Conservation (phyloP, 1,140 invertebrate species). For the Argopecten irradians region DNA sequence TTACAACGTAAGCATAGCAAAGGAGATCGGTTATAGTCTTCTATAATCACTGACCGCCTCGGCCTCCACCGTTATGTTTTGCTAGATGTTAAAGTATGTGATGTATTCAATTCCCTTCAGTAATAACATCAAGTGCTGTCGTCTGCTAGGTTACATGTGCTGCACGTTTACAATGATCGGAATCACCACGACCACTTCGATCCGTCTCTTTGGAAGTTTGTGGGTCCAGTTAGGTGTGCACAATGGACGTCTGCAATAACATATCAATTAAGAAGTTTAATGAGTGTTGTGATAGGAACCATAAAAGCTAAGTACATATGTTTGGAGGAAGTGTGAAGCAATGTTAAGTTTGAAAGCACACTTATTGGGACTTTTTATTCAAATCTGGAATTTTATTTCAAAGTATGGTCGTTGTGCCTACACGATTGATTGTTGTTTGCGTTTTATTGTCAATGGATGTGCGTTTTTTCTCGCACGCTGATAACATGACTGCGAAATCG, state of each 20-base stretch:
- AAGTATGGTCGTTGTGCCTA: conserved; percentile 7
- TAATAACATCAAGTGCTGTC: background rate
- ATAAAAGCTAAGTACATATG: background rate
- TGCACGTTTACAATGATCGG: background rate
- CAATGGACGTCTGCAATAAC: background rate
- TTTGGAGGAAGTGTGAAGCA: background rate
- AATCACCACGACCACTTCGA: background rate
- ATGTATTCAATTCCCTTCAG: background rate
- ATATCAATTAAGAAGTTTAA: background rate
- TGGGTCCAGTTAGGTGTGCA: background rate
- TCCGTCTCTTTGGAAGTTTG: background rate
- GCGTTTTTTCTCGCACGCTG: background rate
- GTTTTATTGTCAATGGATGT: background rate
- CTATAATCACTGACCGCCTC: background rate
- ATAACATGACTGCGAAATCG: background rate
- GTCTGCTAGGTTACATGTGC: conserved; percentile 4
- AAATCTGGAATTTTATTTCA: background rate
- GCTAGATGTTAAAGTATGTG: background rate
- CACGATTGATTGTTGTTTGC: background rate
- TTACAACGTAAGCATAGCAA: background rate
- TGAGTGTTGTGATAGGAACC: background rate
- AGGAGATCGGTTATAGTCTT: background rate
- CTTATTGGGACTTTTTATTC: background rate
- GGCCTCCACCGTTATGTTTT: background rate
- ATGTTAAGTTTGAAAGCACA: background rate